A percentile compares a stretch with the other conserved stretches of the same genome.
These are phyloP conservation scores for Gymnoscopelus microlampas DNA, from an alignment of 2,797 vertebrate species.

Conservation along the genomic window DNA sequence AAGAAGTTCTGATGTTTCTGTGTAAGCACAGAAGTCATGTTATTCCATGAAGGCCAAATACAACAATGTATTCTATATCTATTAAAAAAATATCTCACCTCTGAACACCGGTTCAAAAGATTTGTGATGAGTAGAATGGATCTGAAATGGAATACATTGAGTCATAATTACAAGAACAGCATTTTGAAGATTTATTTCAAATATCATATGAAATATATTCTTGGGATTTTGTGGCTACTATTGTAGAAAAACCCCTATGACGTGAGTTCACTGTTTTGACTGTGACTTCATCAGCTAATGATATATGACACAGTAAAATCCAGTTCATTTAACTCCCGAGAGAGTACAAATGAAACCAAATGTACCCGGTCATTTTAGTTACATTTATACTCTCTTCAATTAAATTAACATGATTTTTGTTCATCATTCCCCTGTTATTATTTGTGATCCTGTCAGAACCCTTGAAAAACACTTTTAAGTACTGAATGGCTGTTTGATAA, in stretches of 20 bases:
- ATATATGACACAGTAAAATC: too few species aligned
- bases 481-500: too few species aligned
- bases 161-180: neutral
- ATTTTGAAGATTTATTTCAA: neutral
- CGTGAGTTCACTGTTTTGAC: neutral
- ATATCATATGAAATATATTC: too few species aligned
- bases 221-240: neutral
- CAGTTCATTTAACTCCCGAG: too few species aligned
- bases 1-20: neutral
- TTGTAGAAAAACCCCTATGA: neutral
- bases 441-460: neutral
- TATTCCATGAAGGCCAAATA: too few species aligned
- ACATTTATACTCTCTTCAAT: neutral
- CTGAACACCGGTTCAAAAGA: conserved; percentile 3
- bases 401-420: neutral
- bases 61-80: neutral
- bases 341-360: too few species aligned
- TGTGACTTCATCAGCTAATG: neutral
- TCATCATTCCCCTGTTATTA: neutral
- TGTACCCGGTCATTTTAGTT: too few species aligned
- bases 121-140: conserved; percentile 9
- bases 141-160: neutral
- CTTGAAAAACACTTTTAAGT: too few species aligned
- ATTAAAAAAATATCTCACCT: conserved; percentile 21
- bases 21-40: neutral